Conservation (phyloP, 2,797 vertebrate genomes). For the Zalophus californianus region DNA sequence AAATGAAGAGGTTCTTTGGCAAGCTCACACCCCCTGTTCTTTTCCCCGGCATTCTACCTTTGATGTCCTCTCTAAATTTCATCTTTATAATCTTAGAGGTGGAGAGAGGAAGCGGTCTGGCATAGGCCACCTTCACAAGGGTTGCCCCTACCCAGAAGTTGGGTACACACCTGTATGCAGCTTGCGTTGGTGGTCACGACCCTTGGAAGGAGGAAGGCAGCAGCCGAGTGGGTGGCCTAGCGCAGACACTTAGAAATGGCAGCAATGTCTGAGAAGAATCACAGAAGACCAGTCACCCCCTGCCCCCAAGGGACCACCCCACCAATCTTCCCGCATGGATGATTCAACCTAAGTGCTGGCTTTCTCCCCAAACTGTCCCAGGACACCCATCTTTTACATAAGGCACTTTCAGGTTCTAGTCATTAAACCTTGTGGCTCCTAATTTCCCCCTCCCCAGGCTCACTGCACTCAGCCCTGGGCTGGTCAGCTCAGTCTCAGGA, state of each 20-base stretch:
- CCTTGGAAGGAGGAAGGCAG: not conserved
- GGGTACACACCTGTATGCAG: not conserved
- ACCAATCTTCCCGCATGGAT: not conserved
- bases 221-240: not conserved
- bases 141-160: not conserved
- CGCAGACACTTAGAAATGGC: not conserved
- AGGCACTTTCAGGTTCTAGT: not conserved
- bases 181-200: not conserved
- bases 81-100: not conserved
- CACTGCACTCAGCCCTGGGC: not conserved
- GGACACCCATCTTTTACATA: not conserved
- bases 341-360: not conserved
- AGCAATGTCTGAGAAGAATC: not conserved
- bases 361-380: not conserved
- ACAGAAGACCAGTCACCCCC: not conserved
- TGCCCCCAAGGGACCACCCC: not conserved
- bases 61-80: not conserved
- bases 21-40: not conserved
- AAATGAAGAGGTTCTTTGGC: too few relatives aligned
- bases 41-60: not conserved
- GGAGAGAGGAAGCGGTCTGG: not conserved
- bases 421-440: not conserved
- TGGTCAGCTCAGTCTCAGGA: not conserved
- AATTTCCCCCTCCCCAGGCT: slow-evolving; percentile 22
- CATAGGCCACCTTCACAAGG: not conserved